Base-by-base conservation (phyloP, 2,797 vertebrate genomes). In the Helarctos malayanus region DNA sequence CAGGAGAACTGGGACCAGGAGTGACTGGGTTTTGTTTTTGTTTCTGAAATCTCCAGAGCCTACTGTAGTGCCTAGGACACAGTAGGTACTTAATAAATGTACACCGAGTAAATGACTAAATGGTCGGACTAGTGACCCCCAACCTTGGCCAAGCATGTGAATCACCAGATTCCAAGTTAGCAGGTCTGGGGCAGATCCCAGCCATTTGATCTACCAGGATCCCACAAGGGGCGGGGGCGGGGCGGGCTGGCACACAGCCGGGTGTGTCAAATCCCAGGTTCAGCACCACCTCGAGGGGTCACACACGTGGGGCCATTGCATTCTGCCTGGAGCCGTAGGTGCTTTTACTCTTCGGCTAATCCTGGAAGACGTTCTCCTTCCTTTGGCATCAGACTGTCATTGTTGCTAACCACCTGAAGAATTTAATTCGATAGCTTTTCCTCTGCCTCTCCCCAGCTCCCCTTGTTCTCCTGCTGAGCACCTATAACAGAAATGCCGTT, bases 251-350 rank as follows among this genome's bases (percentile, higher is more conserved):
- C 19, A 9, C 32, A 73, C 27, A 27, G 2, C 13, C 0, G 1
- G 75, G 56, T 47, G 47, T 54, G 56, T 61, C 65, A 41, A 73
- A 7, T n/a, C 45, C 8, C 1, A 18, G 79, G 82, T n/a, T 81
- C 27, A 45, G 83, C 56, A 16, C 35, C 1, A 76, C 29, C 5
- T 71, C 25, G 14, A 0, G 1, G 25, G 35, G n/a, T n/a, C 79
- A 19, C 61, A 15, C 2, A 7, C 1, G 1, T 4, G 25, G 8
- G 18, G 19, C n/a, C 47, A 27, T 57, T n/a, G 68, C n/a, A 7
- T 45, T 7, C 73, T 56, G 47, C 32, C 18, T 9, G 0, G 54
- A 13, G 32, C 69, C 41, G 1, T 1, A 0, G 6, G 14, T 52
- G 76, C 49, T 78, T 68, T 61, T 54, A 61, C 59, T 65, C 38